phyloP scores from a whole-genome alignment of 2,113 vertebrate genomes.

The Callithrix jacchus region DNA sequence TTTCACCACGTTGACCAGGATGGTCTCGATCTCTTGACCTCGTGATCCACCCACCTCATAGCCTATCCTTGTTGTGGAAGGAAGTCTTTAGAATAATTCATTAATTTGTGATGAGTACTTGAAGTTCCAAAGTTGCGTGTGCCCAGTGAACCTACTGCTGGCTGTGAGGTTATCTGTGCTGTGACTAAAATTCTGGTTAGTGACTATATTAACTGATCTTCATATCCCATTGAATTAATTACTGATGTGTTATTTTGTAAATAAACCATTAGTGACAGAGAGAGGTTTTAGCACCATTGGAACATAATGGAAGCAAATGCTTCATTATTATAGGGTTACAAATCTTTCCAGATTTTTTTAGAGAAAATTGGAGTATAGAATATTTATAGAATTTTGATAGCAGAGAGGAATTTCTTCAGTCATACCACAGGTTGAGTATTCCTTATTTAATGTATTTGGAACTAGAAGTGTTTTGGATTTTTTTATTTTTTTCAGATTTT shows the following conservation, averaged over 20 bases:
- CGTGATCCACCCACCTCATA: not conserved
- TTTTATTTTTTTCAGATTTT: not conserved
- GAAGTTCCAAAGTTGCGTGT: not conserved
- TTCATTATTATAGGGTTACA: not conserved
- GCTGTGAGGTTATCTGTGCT: not conserved
- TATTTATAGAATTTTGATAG: slow-evolving; percentile 6
- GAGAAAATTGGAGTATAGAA: not conserved
- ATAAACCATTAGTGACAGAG: not conserved
- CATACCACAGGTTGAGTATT: not conserved
- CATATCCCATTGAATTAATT: not conserved
- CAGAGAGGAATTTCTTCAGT: slow-evolving; percentile 1
- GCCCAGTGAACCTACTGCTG: rapidly evolving
- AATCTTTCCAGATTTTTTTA: slow-evolving; percentile 15
- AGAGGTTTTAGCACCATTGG: not conserved
- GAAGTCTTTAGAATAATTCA: not conserved
- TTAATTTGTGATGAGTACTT: not conserved
- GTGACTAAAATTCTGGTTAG: not conserved
- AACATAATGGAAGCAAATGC: not conserved
- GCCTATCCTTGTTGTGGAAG: not conserved
- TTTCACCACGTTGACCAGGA: too few relatives aligned
- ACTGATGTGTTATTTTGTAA: not conserved
- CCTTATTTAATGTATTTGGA: not conserved
- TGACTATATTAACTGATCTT: not conserved
- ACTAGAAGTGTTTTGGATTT: not conserved
- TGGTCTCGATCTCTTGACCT: too few relatives aligned